Base-by-base conservation (phyloP, 2,888 invertebrate genomes). In the Lagria hirta region DNA sequence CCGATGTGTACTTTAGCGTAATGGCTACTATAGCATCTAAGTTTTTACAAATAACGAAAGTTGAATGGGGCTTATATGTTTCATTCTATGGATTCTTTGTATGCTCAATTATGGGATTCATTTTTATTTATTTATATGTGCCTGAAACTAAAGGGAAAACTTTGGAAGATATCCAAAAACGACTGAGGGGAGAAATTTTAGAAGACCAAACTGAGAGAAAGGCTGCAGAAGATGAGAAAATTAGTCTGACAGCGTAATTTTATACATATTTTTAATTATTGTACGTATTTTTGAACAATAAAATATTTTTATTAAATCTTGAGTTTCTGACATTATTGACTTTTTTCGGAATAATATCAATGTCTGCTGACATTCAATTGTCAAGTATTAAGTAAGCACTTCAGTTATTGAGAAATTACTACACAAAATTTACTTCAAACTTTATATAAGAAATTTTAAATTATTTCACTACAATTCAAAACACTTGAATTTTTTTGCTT, bases 1-100 rank as follows among this genome's bases (percentile, higher is more conserved):
- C 75, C 1, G 73, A 77, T n/a, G 65, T 78, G 30, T 70, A 74
- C 34, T 76, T 74, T 32, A 71, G 74, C 17, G 46, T 70, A 3
- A 66, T 70, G 33, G 73, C 72, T 0, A 73, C 75, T 32, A 42
- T 73, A 6, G 70, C 75, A 1, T 72, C 75, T 0, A 69, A 75
- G 37, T 66, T 71, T 6, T 75, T 73, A 13, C 44, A 38, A 26
- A 37, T 62, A 4, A 52, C 69, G 7, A 64, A 67, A 27, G 55
- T 60, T 14, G 40, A 49, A 2, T 60, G 64, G 10, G 69, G 69
- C 0, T 64, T 68, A 2, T 62, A 70, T 26, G 58, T 65, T 34
- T 66, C 70, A 0, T 73, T 72, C 38, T 71, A 65, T 62, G 55
- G 68, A 11, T 72, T 70, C 36, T 57, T 67, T 1, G 55, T 50